These are phyloP conservation scores for Chionoecetes opilio DNA, from an alignment of 1,140 invertebrate species.

Conservation along the genomic window DNA sequence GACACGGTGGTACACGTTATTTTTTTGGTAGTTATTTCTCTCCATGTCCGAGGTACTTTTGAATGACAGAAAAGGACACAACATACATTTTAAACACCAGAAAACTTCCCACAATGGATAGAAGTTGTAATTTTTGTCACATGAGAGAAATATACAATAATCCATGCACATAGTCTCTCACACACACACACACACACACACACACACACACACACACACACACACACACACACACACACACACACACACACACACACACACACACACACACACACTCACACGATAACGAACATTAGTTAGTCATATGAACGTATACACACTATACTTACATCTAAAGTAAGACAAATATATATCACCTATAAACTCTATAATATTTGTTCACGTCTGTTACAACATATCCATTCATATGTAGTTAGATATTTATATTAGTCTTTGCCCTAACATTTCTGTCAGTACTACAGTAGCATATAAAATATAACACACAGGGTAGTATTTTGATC, in stretches of 20 bases:
- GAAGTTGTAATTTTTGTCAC: background rate
- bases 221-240: slow-evolving; percentile 27
- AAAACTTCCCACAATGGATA: background rate
- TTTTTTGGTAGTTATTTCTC: background rate
- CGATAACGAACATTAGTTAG: no score
- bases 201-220: background rate
- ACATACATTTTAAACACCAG: background rate
- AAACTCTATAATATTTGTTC: background rate
- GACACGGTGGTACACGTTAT: slow-evolving; percentile 9
- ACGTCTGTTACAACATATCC: background rate
- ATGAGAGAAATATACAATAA: slow-evolving; percentile 29
- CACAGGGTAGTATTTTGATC: background rate
- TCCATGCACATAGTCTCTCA: slow-evolving; percentile 20
- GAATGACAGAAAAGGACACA: slow-evolving; percentile 11
- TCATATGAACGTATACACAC: slow-evolving; percentile 44
- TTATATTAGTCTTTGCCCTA: background rate
- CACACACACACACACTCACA: slow-evolving; percentile 45
- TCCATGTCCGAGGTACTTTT: background rate
- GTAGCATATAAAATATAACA: background rate
- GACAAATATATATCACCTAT: slow-evolving; percentile 43
- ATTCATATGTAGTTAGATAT: slow-evolving; percentile 42
- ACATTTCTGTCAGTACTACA: background rate
- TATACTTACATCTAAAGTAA: background rate
- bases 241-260: slow-evolving; percentile 38
- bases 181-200: slow-evolving; percentile 18